A percentile compares a stretch with the other conserved stretches of the same genome.
These are phyloP conservation scores for Pedetes capensis DNA, from an alignment of 2,113 vertebrate species.

Conservation along the genomic window DNA sequence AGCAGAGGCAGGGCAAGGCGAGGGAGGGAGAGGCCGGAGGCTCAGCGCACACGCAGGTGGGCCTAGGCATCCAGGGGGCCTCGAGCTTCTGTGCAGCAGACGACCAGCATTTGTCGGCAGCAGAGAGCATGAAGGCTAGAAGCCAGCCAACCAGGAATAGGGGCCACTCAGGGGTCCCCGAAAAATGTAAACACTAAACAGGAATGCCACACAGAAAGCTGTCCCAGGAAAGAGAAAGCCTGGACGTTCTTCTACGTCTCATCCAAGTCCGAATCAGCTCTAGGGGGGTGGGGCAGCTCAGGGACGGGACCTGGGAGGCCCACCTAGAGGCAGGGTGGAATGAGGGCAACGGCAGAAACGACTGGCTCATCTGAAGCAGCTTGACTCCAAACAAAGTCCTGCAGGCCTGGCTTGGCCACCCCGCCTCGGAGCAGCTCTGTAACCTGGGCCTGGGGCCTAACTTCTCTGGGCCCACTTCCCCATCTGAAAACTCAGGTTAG, in stretches of 20 bases:
- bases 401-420: too few species aligned
- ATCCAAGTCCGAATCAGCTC: neutral
- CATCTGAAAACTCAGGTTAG: neutral
- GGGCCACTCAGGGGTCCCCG: neutral
- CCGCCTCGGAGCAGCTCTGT: neutral
- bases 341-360: neutral
- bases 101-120: neutral
- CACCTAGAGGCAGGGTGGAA: too few species aligned
- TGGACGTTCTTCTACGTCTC: neutral
- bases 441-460: neutral
- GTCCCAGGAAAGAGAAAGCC: neutral
- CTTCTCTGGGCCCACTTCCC: neutral
- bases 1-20: too few species aligned
- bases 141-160: neutral
- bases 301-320: too few species aligned
- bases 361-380: neutral
- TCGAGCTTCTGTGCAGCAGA: neutral
- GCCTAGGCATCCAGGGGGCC: accelerated
- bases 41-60: neutral
- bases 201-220: neutral
- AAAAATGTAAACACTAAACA: neutral
- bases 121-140: neutral
- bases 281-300: accelerated
- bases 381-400: neutral
- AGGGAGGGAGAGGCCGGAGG: neutral